Evolutionary conservation across 2,113 vertebrate species (phyloP).

Genomic region (Bambusicola thoracicus): DNA sequence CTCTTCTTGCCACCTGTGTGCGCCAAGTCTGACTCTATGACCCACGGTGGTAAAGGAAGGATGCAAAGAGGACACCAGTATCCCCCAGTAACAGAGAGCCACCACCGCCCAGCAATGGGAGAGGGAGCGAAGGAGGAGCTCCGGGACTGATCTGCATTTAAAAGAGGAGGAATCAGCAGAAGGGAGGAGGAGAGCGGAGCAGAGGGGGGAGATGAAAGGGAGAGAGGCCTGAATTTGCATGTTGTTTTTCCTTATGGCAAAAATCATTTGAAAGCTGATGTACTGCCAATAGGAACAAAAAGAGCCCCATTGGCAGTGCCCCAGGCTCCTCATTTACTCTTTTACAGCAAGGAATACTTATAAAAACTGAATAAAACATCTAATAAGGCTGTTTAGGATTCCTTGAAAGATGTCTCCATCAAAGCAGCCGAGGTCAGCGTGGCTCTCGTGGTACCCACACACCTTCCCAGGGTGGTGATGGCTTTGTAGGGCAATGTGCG

Average conservation of each 20-base stretch:
- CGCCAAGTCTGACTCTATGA: accelerated
- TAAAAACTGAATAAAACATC: slow-evolving; percentile 27
- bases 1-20: background rate
- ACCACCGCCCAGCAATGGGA: background rate
- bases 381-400: background rate
- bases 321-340: slow-evolving; percentile 35
- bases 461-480: background rate
- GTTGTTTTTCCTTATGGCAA: slow-evolving; percentile 18
- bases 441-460: background rate
- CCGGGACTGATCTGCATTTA: slow-evolving; percentile 25
- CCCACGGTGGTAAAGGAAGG: background rate
- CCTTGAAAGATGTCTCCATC: slow-evolving; percentile 32
- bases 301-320: slow-evolving; percentile 37
- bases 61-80: accelerated
- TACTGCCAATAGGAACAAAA: slow-evolving; percentile 39
- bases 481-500: accelerated
- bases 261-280: slow-evolving; percentile 50
- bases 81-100: background rate
- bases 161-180: background rate
- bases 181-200: background rate
- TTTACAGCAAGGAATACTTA: background rate
- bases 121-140: background rate
- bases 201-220: slow-evolving; percentile 13
- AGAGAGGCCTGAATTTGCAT: slow-evolving; percentile 16
- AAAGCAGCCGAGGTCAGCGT: background rate